These are phyloP conservation scores for Aix galericulata DNA, from an alignment of 2,113 vertebrate species.

Conservation along the genomic window DNA sequence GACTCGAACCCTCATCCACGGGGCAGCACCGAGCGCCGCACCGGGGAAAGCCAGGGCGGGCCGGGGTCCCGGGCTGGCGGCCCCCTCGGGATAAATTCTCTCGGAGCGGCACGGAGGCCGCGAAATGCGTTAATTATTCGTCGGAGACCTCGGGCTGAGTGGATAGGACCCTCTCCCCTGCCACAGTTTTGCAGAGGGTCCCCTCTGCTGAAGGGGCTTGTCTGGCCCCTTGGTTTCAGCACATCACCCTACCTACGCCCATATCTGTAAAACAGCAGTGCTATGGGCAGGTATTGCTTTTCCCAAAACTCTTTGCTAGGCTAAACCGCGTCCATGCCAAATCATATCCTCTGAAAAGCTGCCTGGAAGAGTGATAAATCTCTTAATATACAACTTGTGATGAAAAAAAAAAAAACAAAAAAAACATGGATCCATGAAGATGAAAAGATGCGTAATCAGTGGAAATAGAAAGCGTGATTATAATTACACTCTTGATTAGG, in stretches of 20 bases:
- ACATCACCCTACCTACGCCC: neutral
- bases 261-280: neutral
- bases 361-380: neutral
- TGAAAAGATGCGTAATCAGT: neutral
- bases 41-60: neutral
- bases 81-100: neutral
- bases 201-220: neutral
- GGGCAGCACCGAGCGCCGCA: too few species aligned
- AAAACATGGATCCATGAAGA: constrained; percentile 2
- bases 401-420: constrained; percentile 20
- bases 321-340: neutral
- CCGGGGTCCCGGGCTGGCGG: neutral
- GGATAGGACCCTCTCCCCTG: neutral
- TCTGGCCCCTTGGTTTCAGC: neutral
- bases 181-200: neutral
- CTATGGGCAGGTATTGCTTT: neutral
- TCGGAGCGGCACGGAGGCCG: neutral
- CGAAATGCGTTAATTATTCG: neutral
- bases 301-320: neutral
- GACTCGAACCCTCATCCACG: fast-evolving
- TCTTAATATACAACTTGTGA: neutral
- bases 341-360: neutral
- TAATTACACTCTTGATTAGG: neutral
- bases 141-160: neutral
- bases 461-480: constrained; percentile 22